Conservation (phyloP, 2,888 invertebrate species). For the Empis livida region DNA sequence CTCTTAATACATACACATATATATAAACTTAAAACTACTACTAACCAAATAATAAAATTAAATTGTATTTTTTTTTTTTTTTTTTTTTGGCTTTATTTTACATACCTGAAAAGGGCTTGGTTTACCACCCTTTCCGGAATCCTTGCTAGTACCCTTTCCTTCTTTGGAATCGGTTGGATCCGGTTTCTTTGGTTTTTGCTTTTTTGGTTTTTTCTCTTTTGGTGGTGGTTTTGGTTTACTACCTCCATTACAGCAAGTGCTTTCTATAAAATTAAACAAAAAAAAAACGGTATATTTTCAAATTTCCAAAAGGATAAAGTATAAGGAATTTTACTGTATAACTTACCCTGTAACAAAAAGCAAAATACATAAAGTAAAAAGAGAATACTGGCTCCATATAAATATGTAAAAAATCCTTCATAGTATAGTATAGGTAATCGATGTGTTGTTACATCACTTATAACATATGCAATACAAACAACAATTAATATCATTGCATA, state of each 20-base stretch:
- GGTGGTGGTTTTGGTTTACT: conserved; percentile 49
- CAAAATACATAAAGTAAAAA: conserved; percentile 90
- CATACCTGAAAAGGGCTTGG: conserved; percentile 53
- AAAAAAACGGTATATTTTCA: too few species aligned
- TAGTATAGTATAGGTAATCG: conserved; percentile 85
- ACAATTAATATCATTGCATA: conserved; percentile 91
- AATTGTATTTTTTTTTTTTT: background rate
- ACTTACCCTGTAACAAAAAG: conserved; percentile 71
- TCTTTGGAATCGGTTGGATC: conserved; percentile 43
- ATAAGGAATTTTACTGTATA: background rate
- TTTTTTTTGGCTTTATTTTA: too few species aligned
- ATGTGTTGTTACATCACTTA: conserved; percentile 89
- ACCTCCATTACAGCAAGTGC: conserved; percentile 65
- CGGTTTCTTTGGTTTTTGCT: conserved; percentile 49
- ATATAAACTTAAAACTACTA: too few species aligned
- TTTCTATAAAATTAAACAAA: conserved; percentile 46
- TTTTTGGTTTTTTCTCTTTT: conserved; percentile 58
- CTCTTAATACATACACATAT: too few species aligned
- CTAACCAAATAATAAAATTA: background rate
- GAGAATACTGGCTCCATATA: conserved; percentile 84
- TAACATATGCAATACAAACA: conserved; percentile 85
- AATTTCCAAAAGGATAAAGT: too few species aligned
- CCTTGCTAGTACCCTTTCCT: conserved; percentile 41
- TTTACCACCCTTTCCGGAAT: conserved; percentile 47
- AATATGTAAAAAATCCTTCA: conserved; percentile 90